Conservation (phyloP, 2,113 vertebrate genomes). For the Pygoscelis antarcticus region DNA sequence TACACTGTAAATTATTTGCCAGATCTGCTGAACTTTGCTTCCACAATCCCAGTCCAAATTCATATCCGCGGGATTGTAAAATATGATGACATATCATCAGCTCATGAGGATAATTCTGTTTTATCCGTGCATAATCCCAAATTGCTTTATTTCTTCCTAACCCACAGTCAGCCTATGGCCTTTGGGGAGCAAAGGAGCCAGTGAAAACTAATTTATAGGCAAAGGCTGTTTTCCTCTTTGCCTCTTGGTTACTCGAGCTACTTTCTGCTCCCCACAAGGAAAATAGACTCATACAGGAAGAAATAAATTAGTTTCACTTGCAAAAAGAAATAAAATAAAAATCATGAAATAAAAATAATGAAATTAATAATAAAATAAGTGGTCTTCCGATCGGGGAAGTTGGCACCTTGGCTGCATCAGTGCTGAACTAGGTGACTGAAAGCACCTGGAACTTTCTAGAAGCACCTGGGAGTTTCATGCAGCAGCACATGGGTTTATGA, state of each 20-base stretch:
- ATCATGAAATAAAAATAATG: neutral
- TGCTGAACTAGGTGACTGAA: neutral
- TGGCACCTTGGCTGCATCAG: neutral
- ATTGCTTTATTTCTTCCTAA: slow-evolving; percentile 25
- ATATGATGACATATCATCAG: neutral
- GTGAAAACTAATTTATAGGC: slow-evolving; percentile 26
- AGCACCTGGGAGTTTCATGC: neutral
- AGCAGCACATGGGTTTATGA: accelerated
- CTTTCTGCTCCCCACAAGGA: neutral
- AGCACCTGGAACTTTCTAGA: neutral
- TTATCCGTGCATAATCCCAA: slow-evolving; percentile 30
- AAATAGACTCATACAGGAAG: neutral
- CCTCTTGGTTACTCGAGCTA: neutral
- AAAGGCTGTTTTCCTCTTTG: neutral
- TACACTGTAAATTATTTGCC: slow-evolving; percentile 7
- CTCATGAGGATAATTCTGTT: neutral
- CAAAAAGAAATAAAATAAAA: neutral
- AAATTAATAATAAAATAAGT: neutral
- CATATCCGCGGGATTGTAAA: neutral
- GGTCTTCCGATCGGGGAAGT: neutral
- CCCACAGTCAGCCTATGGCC: neutral
- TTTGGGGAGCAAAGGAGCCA: slow-evolving; percentile 1
- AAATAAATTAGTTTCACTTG: neutral
- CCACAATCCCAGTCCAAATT: neutral
- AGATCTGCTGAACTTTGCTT: slow-evolving; percentile 17